Conservation (phyloP, 2,113 vertebrate species). For the Lepus timidus region DNA sequence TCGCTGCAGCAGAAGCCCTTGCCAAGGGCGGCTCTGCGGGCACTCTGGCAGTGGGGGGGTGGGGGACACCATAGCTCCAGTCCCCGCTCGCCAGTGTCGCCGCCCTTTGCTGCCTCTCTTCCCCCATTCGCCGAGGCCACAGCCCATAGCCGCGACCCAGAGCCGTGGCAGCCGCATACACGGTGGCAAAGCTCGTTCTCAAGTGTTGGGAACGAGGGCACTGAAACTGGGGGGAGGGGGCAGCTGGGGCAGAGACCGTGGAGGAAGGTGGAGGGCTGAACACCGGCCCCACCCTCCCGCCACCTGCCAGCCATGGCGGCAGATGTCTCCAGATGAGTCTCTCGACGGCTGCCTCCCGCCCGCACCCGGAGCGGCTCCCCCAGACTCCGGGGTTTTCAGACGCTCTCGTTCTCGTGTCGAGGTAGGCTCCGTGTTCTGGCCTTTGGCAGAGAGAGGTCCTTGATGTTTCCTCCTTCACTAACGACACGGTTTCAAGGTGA, state of each 20-base stretch:
- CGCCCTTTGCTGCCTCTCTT: not conserved
- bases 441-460: not conserved
- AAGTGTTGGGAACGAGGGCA: not conserved
- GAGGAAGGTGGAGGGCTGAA: not conserved
- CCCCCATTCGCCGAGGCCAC: not conserved
- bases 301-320: conserved; percentile 79
- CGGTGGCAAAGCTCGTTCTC: not conserved
- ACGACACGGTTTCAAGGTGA: conserved; percentile 9
- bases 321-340: conserved; percentile 86
- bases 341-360: conserved; percentile 77
- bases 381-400: conserved; percentile 67
- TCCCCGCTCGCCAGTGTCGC: not conserved
- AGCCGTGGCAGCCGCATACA: not conserved
- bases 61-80: too few relatives aligned
- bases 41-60: too few relatives aligned
- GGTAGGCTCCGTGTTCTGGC: not conserved
- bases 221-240: not conserved
- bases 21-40: not conserved
- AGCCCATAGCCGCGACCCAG: not conserved
- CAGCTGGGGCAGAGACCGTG: not conserved
- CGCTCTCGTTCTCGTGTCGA: conserved; percentile 58
- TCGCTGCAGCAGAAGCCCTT: not conserved
- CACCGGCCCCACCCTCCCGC: not conserved
- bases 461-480: not conserved
- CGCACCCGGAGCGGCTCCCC: too few relatives aligned